A percentile compares a stretch with the other conserved stretches of the same genome.
Evolutionary conservation across 1,140 invertebrate genomes (phyloP).

Genomic region (Lerema accius): DNA sequence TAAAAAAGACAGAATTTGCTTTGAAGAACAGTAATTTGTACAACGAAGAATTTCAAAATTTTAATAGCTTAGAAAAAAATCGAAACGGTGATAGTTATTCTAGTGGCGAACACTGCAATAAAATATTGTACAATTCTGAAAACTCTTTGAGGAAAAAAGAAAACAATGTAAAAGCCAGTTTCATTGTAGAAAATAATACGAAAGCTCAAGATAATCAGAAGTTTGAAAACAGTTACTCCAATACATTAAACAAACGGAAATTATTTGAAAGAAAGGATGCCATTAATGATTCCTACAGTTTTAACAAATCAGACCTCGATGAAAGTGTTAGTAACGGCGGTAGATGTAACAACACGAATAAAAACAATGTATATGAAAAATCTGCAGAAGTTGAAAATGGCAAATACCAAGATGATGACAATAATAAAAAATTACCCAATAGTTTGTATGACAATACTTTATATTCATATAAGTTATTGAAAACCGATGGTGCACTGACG

Average conservation of each 20-base stretch:
- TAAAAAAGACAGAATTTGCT: slow-evolving; percentile 46
- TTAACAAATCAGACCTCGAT: slow-evolving; percentile 14
- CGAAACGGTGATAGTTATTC: slow-evolving; percentile 50
- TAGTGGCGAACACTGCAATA: slow-evolving; percentile 54
- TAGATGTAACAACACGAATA: slow-evolving; percentile 44
- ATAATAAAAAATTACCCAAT: slow-evolving; percentile 45
- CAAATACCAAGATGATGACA: slow-evolving; percentile 43
- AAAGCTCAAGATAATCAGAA: slow-evolving; percentile 42
- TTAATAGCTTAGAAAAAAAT: slow-evolving; percentile 42
- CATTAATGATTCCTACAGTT: slow-evolving; percentile 44
- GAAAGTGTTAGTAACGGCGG: slow-evolving; percentile 46
- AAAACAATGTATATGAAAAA: slow-evolving; percentile 44
- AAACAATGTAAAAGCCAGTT: slow-evolving; percentile 49
- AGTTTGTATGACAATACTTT: slow-evolving; percentile 64
- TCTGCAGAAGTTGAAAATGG: slow-evolving; percentile 35
- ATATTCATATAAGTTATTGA: slow-evolving; percentile 56
- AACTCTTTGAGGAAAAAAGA: slow-evolving; percentile 57
- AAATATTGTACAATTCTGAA: slow-evolving; percentile 48
- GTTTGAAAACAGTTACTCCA: slow-evolving; percentile 53
- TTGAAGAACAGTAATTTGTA: slow-evolving; percentile 46
- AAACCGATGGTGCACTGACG: neutral
- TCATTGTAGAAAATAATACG: slow-evolving; percentile 47
- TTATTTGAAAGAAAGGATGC: slow-evolving; percentile 61
- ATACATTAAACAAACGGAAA: slow-evolving; percentile 66
- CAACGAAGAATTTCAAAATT: slow-evolving; percentile 41